Percentiles rank a stretch among this genome's conserved stretches.
phyloP scores from a whole-genome alignment of 2,113 vertebrate species.

The Nycticryphes semicollaris region DNA sequence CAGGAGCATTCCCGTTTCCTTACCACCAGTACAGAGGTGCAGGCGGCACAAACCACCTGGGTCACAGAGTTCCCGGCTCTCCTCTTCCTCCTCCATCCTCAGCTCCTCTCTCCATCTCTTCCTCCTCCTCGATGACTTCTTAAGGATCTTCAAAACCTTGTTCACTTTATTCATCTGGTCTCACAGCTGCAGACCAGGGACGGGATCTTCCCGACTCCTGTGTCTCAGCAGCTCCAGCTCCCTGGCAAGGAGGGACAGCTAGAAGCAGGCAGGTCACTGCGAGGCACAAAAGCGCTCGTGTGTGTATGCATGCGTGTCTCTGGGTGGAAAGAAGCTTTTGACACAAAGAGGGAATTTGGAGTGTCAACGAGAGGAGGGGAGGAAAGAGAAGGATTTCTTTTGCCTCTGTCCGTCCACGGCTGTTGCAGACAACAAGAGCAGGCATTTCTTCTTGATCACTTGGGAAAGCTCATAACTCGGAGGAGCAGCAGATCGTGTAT shows the following conservation, averaged over 20 bases:
- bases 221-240: slow-evolving; percentile 14
- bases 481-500: slow-evolving; percentile 51
- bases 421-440: slow-evolving; percentile 30
- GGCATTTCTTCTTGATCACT: slow-evolving; percentile 42
- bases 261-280: slow-evolving; percentile 33
- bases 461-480: slow-evolving; percentile 60
- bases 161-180: slow-evolving; percentile 73
- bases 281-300: background rate
- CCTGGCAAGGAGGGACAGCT: slow-evolving; percentile 1
- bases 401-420: slow-evolving; percentile 45
- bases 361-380: background rate
- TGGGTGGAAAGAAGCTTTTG: slow-evolving; percentile 38
- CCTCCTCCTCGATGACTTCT: slow-evolving; percentile 75
- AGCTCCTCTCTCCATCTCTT: slow-evolving; percentile 73
- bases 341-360: slow-evolving; percentile 4
- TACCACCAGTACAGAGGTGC: slow-evolving; percentile 77
- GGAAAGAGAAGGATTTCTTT: slow-evolving; percentile 7
- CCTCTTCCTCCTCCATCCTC: slow-evolving; percentile 69
- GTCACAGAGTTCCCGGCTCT: slow-evolving; percentile 71
- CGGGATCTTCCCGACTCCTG: background rate
- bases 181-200: background rate
- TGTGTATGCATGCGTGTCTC: background rate
- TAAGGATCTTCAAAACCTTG: slow-evolving; percentile 74
- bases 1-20: slow-evolving; percentile 34
- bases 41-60: slow-evolving; percentile 72